phyloP scores from a whole-genome alignment of 2,797 vertebrate genomes.

The Xenopus petersii region DNA sequence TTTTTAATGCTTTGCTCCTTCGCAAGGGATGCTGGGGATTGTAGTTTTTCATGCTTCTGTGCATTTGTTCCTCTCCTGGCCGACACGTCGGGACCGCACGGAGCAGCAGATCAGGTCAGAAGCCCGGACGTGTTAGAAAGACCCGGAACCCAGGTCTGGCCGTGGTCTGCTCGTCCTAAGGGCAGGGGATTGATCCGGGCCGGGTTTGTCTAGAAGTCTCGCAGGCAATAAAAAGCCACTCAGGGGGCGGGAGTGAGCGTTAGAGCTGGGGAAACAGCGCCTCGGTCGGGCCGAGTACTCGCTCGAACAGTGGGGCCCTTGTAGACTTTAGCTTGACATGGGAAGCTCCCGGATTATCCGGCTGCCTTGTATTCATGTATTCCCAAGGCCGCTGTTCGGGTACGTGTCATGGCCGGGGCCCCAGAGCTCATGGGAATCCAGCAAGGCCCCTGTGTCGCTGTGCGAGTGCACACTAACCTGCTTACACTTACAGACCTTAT shows the following conservation, averaged over 20 bases:
- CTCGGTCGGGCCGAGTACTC: conserved; percentile 23
- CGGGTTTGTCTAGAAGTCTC: conserved; percentile 21
- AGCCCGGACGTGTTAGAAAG: background rate
- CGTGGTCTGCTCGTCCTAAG: background rate
- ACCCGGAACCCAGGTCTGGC: background rate
- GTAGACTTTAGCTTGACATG: background rate
- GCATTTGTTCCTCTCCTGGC: conserved; percentile 50
- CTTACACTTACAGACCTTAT: too few relatives aligned
- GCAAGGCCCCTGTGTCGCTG: conserved; percentile 9
- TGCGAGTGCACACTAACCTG: background rate
- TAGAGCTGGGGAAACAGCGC: conserved; percentile 18
- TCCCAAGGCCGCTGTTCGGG: background rate
- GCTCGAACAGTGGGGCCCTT: conserved; percentile 18
- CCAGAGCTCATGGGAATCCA: background rate
- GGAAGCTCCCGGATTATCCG: background rate
- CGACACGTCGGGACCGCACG: conserved; percentile 47
- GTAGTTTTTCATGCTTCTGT: conserved; percentile 30
- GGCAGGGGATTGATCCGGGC: background rate
- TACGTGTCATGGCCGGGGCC: background rate
- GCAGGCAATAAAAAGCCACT: conserved; percentile 9
- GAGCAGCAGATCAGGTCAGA: conserved; percentile 44
- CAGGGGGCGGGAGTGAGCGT: conserved; percentile 23
- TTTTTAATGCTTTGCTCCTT: background rate
- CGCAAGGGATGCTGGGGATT: conserved; percentile 33
- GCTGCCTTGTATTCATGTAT: background rate